Conservation (phyloP, 2,113 vertebrate genomes). For the Pterocles orientalis region DNA sequence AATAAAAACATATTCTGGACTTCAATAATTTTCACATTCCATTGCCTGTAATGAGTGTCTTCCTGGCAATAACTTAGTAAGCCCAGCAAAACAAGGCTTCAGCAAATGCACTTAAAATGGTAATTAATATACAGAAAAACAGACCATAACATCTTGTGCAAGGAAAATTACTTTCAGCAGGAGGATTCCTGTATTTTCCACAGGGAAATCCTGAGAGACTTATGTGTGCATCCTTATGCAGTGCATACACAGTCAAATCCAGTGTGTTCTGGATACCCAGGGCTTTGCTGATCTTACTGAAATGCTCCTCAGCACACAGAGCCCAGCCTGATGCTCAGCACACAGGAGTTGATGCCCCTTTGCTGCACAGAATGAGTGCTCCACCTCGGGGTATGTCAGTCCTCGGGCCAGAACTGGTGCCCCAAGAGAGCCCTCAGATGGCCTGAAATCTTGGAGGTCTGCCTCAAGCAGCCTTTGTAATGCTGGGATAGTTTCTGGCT, state of each 20-base stretch:
- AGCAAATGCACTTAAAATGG: not conserved
- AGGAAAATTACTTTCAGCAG: not conserved
- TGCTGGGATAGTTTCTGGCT: not conserved
- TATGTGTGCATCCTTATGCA: not conserved
- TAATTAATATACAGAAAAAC: not conserved
- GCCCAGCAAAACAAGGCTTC: not conserved
- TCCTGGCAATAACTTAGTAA: not conserved
- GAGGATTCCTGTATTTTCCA: not conserved
- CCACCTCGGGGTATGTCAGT: accelerated
- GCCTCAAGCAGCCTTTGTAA: not conserved
- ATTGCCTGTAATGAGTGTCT: not conserved
- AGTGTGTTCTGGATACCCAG: not conserved
- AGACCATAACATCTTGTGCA: not conserved
- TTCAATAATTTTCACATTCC: not conserved
- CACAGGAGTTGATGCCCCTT: not conserved
- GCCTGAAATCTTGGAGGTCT: not conserved
- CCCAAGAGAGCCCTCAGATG: not conserved
- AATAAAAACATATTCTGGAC: not conserved
- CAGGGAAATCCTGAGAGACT: not conserved
- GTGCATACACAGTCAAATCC: not conserved
- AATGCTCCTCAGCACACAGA: accelerated
- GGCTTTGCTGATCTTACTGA: not conserved
- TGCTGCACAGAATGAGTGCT: accelerated
- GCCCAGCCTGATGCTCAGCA: not conserved
- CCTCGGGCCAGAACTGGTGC: not conserved